Evolutionary conservation across 2,797 vertebrate species (phyloP).

Genomic region (Molothrus aeneus): DNA sequence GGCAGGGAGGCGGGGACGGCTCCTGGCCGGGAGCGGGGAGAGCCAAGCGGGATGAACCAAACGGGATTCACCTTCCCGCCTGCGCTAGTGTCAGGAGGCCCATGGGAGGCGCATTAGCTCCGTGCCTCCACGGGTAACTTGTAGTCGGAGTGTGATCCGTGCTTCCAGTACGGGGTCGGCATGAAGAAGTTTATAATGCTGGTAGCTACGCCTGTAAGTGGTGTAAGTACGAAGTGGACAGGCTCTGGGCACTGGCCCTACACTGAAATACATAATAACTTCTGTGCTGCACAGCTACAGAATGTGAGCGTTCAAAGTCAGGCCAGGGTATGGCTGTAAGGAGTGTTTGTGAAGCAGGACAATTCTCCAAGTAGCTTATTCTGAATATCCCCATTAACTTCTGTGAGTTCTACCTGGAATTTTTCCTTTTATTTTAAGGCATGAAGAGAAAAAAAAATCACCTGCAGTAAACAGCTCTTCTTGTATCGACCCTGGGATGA

Average conservation of each 20-base stretch:
- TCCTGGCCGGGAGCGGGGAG: background rate
- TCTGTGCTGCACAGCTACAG: rapidly evolving
- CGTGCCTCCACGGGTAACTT: background rate
- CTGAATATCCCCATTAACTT: background rate
- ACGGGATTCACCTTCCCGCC: background rate
- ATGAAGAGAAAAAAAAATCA: background rate
- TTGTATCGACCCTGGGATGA: rapidly evolving
- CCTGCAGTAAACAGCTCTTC: background rate
- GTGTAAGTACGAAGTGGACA: no score
- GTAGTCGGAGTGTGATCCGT: rapidly evolving
- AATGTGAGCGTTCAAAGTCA: rapidly evolving
- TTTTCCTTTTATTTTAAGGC: rapidly evolving
- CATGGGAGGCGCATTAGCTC: rapidly evolving
- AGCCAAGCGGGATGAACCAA: rapidly evolving
- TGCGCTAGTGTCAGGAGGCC: rapidly evolving
- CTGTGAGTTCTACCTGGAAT: background rate
- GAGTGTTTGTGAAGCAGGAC: background rate
- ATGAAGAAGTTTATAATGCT: rapidly evolving
- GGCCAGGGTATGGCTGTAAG: rapidly evolving
- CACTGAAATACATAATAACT: rapidly evolving
- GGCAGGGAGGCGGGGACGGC: background rate
- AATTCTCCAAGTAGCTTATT: background rate
- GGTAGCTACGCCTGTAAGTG: no score
- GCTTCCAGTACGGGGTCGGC: rapidly evolving
- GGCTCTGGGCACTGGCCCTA: rapidly evolving